Base-by-base conservation (phyloP, 2,113 vertebrate species). In the Myotis brandtii region DNA sequence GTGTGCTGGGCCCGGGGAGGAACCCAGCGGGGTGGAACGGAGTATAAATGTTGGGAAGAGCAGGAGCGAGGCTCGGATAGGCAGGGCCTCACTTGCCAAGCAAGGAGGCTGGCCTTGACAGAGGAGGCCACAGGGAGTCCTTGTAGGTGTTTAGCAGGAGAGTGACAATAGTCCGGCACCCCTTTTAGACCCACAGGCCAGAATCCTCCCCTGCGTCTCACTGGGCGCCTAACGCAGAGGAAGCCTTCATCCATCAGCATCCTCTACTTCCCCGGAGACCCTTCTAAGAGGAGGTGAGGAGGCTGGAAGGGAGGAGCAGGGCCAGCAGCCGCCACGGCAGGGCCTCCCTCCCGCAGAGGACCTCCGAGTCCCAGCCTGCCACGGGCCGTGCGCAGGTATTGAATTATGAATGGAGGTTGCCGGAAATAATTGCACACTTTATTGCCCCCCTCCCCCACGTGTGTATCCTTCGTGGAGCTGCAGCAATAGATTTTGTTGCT, bases 331-430 rank as follows among this genome's bases (percentile, higher is more conserved):
- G 54, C 14, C 4, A 52, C 34, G 4, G 1, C 23, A 1, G 9
- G 3, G 85, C 70, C 52, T 85, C 32, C 17, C 46, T 77, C 86
- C 95, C 1, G 0, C n/a, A 16, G 86, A 48, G 75, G 54, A 20
- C 54, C 52, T 48, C 18, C 0, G 2, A n/a, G 62, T 34, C 56
- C 88, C 83, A 75, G 83, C 91, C 79, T 69, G 23, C 46, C 89
- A 14, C 0, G 3, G 73, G 11, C 69, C 40, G 16, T 43, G 75
- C 27, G 4, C 85, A 95, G 97, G 93, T 97, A 90, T 80, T 96
- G 96, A 97, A 96, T 97, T 93, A 43, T 91, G 95, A 93, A 89
- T 97, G 83, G 92, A 92, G 89, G 79, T 80, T 66, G 82, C 93
- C 93, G 25, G 2, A 59, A 91, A 93, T 98, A 96, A 95, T 87